Base-by-base conservation (phyloP, 2,113 vertebrate species). In the Parotia lawesii region DNA sequence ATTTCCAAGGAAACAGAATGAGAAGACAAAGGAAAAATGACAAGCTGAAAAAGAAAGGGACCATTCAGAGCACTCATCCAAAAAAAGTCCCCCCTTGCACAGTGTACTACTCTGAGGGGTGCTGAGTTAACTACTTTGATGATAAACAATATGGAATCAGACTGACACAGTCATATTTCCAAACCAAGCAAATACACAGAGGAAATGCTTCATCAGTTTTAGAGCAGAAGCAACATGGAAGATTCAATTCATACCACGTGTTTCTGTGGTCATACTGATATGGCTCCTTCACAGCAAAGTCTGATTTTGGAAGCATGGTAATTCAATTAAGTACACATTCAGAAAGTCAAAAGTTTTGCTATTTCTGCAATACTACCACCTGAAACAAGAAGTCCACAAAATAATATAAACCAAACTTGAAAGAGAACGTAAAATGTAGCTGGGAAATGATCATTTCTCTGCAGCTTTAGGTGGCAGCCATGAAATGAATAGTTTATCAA, bases 361-460 rank as follows among this genome's bases (percentile, higher is more conserved):
- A 65, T 61, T 95, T 80, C 87, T 95, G 94, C 84, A 94, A 48
- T 83, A 79, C 45, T 90, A 94, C 27, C 89, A 92, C 64, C 67
- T 90, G 87, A 89, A 95, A 91, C 67, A 92, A 79, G 66, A 92
- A 90, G 58, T 61, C 76, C 87, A 90, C 80, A 90, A 94, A 79
- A 89, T 33, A 94, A 80, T 19, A 56, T 56, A 89, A 83, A 94
- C 7, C 71, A 89, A 27, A 69, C 37, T 86, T 76, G 45, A 76
- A 85, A 75, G 21, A 79, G 8, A 75, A 83, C 17, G 23, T 57
- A 69, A 83, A 88, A 72, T 2, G 6, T 18, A 88, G 35, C 27
- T 64, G 40, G 42, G 38, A 83, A 79, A 64, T 50, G 0, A 53
- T 35, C 40, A 66, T 33, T 90, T 70, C 40, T 85, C 64, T 79